A percentile compares a stretch with the other conserved stretches of the same genome.
Conservation (phyloP, 2,113 vertebrate genomes). For the Saguinus imperator region DNA sequence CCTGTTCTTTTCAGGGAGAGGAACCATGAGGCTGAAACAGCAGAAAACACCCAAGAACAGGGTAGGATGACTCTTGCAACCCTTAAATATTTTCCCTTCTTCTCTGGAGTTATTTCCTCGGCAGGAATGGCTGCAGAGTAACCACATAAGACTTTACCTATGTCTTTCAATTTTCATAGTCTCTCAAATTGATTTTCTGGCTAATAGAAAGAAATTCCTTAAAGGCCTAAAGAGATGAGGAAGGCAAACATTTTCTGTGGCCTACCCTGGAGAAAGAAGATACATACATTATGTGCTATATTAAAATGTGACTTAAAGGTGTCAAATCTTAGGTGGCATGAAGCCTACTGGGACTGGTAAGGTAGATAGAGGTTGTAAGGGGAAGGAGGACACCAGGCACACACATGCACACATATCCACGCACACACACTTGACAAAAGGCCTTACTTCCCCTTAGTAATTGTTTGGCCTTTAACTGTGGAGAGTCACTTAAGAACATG, state of each 20-base stretch:
- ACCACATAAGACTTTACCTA: neutral
- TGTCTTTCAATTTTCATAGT: conserved; percentile 48
- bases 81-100: conserved; percentile 49
- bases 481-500: neutral
- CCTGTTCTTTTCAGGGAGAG: conserved; percentile 71
- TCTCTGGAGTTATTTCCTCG: conserved; percentile 45
- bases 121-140: neutral
- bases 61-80: neutral
- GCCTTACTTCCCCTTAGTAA: neutral
- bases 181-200: conserved; percentile 46
- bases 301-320: conserved; percentile 53
- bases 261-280: conserved; percentile 22
- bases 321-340: neutral
- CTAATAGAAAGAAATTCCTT: conserved; percentile 40
- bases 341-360: neutral
- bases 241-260: conserved; percentile 35
- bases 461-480: neutral
- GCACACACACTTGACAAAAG: neutral
- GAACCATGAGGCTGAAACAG: conserved; percentile 55
- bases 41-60: conserved; percentile 48
- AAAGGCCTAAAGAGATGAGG: neutral
- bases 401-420: neutral
- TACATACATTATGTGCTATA: neutral
- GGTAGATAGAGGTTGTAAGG: neutral
- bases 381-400: neutral